Evolutionary conservation across 2,888 invertebrate genomes (phyloP), one percentile per base, ranked within the genome.

Genomic region (Glyphotaelius pellucidus): DNA sequence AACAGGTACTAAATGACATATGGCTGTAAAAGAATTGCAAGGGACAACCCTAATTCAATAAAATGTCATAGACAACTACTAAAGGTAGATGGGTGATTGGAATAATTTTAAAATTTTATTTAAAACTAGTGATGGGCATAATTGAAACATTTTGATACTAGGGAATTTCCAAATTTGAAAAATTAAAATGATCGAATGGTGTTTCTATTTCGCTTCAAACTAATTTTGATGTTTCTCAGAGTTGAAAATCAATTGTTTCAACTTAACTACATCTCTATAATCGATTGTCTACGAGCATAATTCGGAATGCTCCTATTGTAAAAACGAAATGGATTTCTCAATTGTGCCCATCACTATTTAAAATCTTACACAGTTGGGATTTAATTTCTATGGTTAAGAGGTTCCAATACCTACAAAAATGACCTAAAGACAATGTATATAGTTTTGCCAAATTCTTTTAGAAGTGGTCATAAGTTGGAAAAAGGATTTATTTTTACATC

Each of bases 1-100:
- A 83, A 91, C 91, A 91, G 89, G 91, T 91, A 91, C 91, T 91
- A 91, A 52, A 81, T 81, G 91, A 91, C 91, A 89, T 89, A 47
- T 86, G 86, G 15, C 32, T 81, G 32, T 32, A 15, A 81, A 81
- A 14, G 25, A 81, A 15, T 32, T 32, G 81, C 81, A 86, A 47
- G 5, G 11, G 30, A 86, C 86, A n/a, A 42, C 86, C 86, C 35
- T 42, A 86, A 86, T 67, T 67, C 25, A 2, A 81, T 81, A 5
- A 81, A 32, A 32, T 81, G 14, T 81, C 32, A 32, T 81, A 81
- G 15, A 81, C 14, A 7, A 14, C 14, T 32, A 81, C 32, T 15
- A 14, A 31, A 11, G 81, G 30, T 15, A 81, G 32, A 32, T 81
- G 30, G 81, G 81, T 81, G 81, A 32, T 81, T 14, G 19, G 32